phyloP scores from a whole-genome alignment of 2,797 vertebrate species.

The Delichon dasypus region DNA sequence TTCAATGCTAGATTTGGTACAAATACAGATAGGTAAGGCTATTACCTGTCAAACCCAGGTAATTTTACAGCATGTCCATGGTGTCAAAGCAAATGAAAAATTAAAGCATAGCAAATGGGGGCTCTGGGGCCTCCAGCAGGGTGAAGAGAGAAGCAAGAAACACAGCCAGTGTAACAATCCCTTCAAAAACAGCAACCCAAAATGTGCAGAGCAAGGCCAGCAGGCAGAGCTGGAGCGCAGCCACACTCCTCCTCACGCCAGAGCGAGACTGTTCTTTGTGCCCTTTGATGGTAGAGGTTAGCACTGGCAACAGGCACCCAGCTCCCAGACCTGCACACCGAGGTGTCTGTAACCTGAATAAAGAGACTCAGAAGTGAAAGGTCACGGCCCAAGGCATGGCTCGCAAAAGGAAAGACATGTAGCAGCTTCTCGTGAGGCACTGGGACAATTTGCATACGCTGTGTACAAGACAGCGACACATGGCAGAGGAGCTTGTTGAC shows the following conservation, averaged over 20 bases:
- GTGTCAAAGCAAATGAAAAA: not conserved
- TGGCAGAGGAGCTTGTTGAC: conserved; percentile 4
- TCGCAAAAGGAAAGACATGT: not conserved
- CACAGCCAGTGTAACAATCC: not conserved
- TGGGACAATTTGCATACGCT: not conserved
- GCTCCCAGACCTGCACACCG: not conserved
- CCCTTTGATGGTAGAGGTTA: conserved; percentile 9
- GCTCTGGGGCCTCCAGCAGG: not conserved
- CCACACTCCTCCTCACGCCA: not conserved
- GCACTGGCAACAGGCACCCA: not conserved
- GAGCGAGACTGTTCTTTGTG: not conserved
- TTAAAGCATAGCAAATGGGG: not conserved
- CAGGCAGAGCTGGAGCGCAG: not conserved
- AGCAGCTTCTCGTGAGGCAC: not conserved
- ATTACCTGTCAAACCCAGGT: not conserved
- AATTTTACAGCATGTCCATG: fast-evolving
- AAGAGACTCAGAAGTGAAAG: not conserved
- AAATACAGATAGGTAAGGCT: not conserved
- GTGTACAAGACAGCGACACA: conserved; percentile 41
- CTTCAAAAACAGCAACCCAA: not conserved
- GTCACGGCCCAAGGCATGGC: not conserved
- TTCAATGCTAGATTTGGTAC: not conserved
- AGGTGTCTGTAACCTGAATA: conserved; percentile 47
- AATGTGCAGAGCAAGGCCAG: not conserved
- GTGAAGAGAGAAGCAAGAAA: not conserved